A percentile compares a stretch with the other conserved stretches of the same genome.
phyloP scores from a whole-genome alignment of 2,113 vertebrate species.

The Pungitius pungitius region DNA sequence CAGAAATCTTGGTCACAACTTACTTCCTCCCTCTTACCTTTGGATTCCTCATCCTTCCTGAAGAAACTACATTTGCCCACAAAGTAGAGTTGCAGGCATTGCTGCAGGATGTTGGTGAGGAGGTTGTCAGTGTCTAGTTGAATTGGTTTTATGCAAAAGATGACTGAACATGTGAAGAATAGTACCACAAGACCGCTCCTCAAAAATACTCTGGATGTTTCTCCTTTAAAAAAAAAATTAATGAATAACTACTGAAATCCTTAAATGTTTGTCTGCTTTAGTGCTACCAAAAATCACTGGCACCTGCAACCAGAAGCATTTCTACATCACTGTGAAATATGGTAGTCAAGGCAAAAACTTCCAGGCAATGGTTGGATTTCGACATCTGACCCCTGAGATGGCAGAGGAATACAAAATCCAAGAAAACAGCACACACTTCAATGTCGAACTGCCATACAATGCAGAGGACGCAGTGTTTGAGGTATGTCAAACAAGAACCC shows the following conservation, averaged over 20 bases:
- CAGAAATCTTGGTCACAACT: slow-evolving; percentile 35
- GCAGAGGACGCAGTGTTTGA: slow-evolving; percentile 54
- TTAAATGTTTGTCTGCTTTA: not conserved
- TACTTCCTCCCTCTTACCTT: slow-evolving; percentile 71
- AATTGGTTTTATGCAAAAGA: no score
- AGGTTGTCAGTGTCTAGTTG: no score
- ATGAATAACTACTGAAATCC: no score
- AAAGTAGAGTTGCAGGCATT: slow-evolving; percentile 32
- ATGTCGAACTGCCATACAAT: slow-evolving; percentile 60
- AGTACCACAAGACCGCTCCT: no score
- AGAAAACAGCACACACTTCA: slow-evolving; percentile 71
- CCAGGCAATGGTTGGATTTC: slow-evolving; percentile 52
- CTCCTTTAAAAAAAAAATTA: no score
- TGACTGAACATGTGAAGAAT: no score
- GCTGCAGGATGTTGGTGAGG: slow-evolving; percentile 75
- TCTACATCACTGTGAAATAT: slow-evolving; percentile 60
- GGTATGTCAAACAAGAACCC: slow-evolving; percentile 44
- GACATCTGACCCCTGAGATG: slow-evolving; percentile 46
- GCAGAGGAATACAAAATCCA: slow-evolving; percentile 23
- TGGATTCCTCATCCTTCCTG: slow-evolving; percentile 74
- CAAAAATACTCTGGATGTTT: no score
- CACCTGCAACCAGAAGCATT: slow-evolving; percentile 69
- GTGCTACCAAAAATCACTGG: slow-evolving; percentile 66
- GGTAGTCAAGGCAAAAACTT: slow-evolving; percentile 67
- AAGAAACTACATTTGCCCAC: slow-evolving; percentile 66